A percentile compares a stretch with the other conserved stretches of the same genome.
phyloP scores from a whole-genome alignment of 2,888 invertebrate species.

The Zygothrica quintamaculata region DNA sequence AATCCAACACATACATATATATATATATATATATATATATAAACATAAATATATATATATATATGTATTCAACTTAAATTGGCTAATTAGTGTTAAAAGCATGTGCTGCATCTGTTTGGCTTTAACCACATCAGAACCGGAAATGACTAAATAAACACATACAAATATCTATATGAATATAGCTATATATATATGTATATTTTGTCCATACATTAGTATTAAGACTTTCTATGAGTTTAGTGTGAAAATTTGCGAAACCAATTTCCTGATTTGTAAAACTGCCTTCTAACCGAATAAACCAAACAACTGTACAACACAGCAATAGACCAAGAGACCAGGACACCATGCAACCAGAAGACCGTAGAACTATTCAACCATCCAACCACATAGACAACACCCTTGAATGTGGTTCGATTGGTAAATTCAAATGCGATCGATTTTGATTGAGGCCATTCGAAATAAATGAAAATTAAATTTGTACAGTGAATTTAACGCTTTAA shows the following conservation, averaged over 20 bases:
- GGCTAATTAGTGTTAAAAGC: conserved; percentile 74
- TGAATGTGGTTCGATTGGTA: conserved; percentile 2
- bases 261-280: conserved; percentile 61
- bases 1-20: conserved; percentile 53
- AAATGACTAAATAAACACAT: conserved; percentile 26
- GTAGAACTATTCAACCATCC: background rate
- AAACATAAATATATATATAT: too few relatives aligned
- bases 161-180: background rate
- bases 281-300: too few relatives aligned
- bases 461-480: conserved; percentile 45
- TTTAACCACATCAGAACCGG: conserved; percentile 35
- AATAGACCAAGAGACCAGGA: background rate
- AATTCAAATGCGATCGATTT: conserved; percentile 22
- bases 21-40: too few relatives aligned
- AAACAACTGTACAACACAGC: too few relatives aligned
- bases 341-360: too few relatives aligned
- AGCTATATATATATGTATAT: background rate
- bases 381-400: background rate
- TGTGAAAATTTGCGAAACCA: conserved; percentile 51
- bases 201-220: background rate
- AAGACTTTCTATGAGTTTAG: background rate
- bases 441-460: conserved; percentile 5
- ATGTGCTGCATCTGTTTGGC: conserved; percentile 42
- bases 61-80: too few relatives aligned
- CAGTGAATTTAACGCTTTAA: conserved; percentile 45